Evolutionary conservation across 2,888 invertebrate species (phyloP).

Genomic region (Microplitis manilae): DNA sequence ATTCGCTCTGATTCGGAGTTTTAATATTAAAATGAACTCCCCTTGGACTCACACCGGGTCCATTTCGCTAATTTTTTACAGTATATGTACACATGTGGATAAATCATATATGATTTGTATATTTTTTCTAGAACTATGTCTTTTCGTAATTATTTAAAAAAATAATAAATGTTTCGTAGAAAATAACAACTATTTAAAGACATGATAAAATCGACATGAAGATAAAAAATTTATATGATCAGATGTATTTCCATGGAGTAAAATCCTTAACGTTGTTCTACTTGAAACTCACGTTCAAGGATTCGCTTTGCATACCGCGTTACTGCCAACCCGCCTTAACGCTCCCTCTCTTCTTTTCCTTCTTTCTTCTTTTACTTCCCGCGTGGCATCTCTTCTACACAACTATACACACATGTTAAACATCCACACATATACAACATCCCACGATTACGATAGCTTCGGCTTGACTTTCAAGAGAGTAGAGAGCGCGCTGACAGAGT

Average conservation of each 20-base stretch:
- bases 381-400: slow-evolving; percentile 36
- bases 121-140: no score
- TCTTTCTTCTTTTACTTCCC: slow-evolving; percentile 29
- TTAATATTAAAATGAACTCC: no score
- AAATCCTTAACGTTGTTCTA: slow-evolving; percentile 34
- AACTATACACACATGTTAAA: not conserved
- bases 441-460: slow-evolving; percentile 38
- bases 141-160: no score
- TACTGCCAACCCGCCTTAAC: slow-evolving; percentile 46
- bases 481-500: slow-evolving; percentile 35
- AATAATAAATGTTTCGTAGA: no score
- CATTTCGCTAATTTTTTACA: no score
- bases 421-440: not conserved
- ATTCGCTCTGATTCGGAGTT: no score
- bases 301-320: slow-evolving; percentile 57
- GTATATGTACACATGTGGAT: no score
- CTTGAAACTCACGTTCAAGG: slow-evolving; percentile 57
- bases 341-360: slow-evolving; percentile 29
- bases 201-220: not conserved
- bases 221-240: not conserved
- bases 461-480: slow-evolving; percentile 45
- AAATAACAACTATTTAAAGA: no score
- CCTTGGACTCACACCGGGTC: no score
- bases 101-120: no score
- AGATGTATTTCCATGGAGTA: not conserved